Evolutionary conservation across 2,797 vertebrate species (phyloP).

Genomic region (Aulostomus chinensis): DNA sequence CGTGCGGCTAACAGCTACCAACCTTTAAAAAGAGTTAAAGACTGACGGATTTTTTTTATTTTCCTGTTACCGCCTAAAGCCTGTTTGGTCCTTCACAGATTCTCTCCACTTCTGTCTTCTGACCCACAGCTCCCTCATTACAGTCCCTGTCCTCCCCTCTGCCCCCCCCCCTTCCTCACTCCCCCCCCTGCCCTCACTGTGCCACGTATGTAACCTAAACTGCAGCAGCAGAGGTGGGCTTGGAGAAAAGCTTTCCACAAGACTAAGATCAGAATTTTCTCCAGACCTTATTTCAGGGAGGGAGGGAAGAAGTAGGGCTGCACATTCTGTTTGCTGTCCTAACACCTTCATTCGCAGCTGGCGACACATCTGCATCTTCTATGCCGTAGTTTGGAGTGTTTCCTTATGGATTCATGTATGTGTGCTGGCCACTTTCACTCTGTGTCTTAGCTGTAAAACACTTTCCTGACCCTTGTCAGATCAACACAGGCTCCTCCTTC

Average conservation of each 20-base stretch:
- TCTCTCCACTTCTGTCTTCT: slow-evolving; percentile 34
- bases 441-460: slow-evolving; percentile 43
- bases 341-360: neutral
- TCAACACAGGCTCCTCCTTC: slow-evolving; percentile 67
- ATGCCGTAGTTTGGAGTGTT: neutral
- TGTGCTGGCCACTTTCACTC: neutral
- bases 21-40: too few species aligned
- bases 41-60: slow-evolving; percentile 49
- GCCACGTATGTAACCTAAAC: slow-evolving; percentile 69
- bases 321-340: slow-evolving; percentile 19
- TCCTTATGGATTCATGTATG: neutral
- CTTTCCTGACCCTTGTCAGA: slow-evolving; percentile 35
- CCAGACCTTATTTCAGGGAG: too few species aligned
- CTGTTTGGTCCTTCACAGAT: slow-evolving; percentile 44
- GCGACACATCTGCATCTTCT: neutral
- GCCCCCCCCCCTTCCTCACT: neutral
- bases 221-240: slow-evolving; percentile 42
- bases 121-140: slow-evolving; percentile 37
- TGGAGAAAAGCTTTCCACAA: slow-evolving; percentile 46
- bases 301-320: slow-evolving; percentile 26
- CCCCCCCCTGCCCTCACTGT: slow-evolving; percentile 18
- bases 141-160: neutral
- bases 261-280: too few species aligned
- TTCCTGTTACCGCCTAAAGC: slow-evolving; percentile 49
- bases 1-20: too few species aligned